Percentiles rank a stretch among this genome's conserved stretches.
phyloP scores from a whole-genome alignment of 2,888 invertebrate genomes.

The Drosophila neutralis region DNA sequence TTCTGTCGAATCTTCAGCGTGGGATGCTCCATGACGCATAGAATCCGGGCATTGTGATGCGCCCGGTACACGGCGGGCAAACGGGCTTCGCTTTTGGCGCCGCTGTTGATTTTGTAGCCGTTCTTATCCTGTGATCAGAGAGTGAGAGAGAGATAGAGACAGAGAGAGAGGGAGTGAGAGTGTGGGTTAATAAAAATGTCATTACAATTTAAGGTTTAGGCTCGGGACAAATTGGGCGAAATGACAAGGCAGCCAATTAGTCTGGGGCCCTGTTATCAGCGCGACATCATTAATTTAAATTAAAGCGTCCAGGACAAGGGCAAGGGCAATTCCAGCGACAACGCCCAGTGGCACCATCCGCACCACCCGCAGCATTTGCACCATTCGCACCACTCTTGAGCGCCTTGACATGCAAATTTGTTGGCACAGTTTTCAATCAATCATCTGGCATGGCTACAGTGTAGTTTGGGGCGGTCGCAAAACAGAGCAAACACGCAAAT shows the following conservation, averaged over 20 bases:
- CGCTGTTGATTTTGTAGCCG: slow-evolving; percentile 85
- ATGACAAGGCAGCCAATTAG: slow-evolving; percentile 71
- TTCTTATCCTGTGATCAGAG: slow-evolving; percentile 78
- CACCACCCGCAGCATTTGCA: neutral
- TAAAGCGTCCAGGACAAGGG: slow-evolving; percentile 54
- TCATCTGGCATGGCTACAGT: slow-evolving; percentile 44
- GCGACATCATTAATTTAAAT: slow-evolving; percentile 79
- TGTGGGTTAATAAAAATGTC: slow-evolving; percentile 53
- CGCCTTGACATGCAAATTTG: slow-evolving; percentile 66
- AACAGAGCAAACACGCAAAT: slow-evolving; percentile 70
- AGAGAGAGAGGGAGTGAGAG: neutral
- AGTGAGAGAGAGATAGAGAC: neutral
- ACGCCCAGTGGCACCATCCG: neutral
- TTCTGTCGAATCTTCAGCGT: slow-evolving; percentile 85
- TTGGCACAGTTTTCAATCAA: slow-evolving; percentile 77
- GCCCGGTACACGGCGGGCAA: slow-evolving; percentile 91
- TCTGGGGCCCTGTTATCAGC: slow-evolving; percentile 67
- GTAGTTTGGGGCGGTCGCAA: slow-evolving; percentile 22
- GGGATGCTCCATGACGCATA: slow-evolving; percentile 91
- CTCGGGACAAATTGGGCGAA: slow-evolving; percentile 64
- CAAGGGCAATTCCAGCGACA: slow-evolving; percentile 11
- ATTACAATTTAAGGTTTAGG: slow-evolving; percentile 61
- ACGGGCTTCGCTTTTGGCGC: slow-evolving; percentile 88
- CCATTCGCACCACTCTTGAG: neutral
- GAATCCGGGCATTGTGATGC: slow-evolving; percentile 94